phyloP scores from a whole-genome alignment of 1,140 invertebrate species.

The Galendromus occidentalis region DNA sequence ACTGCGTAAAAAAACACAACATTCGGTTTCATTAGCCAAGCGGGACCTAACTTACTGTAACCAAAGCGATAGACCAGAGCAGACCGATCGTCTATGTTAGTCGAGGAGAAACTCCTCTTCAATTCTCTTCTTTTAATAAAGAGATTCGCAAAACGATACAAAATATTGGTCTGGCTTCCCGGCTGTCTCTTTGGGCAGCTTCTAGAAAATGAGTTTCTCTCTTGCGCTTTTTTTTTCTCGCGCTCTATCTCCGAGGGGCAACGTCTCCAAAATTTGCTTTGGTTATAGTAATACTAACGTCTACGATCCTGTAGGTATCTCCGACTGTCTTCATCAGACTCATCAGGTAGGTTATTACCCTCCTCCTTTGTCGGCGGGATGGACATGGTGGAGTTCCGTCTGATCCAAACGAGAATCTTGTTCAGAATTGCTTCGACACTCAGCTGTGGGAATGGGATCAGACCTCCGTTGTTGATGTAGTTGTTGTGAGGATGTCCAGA shows the following conservation, averaged over 20 bases:
- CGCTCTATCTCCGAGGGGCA: neutral
- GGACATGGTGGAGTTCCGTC: neutral
- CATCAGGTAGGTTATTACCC: conserved; percentile 9
- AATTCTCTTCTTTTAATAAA: too few species aligned
- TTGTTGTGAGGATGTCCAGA: conserved; percentile 8
- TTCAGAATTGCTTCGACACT: neutral
- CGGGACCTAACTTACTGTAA: conserved; percentile 5
- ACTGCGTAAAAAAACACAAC: too few species aligned
- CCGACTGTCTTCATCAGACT: conserved; percentile 8
- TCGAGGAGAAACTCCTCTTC: neutral
- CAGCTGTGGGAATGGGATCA: neutral
- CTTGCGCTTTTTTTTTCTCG: too few species aligned
- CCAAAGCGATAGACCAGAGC: neutral
- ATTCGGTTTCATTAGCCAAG: too few species aligned
- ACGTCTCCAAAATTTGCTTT: neutral
- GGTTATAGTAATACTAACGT: conserved; percentile 12
- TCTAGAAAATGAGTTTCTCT: neutral
- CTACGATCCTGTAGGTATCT: conserved; percentile 11
- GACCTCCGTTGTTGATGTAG: conserved; percentile 8
- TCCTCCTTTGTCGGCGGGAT: neutral
- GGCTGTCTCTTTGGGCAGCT: neutral
- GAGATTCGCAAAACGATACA: neutral
- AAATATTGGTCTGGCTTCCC: neutral
- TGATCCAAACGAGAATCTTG: neutral
- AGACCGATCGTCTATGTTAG: neutral